phyloP scores from a whole-genome alignment of 2,888 invertebrate genomes.

The Cerastis leucographa region DNA sequence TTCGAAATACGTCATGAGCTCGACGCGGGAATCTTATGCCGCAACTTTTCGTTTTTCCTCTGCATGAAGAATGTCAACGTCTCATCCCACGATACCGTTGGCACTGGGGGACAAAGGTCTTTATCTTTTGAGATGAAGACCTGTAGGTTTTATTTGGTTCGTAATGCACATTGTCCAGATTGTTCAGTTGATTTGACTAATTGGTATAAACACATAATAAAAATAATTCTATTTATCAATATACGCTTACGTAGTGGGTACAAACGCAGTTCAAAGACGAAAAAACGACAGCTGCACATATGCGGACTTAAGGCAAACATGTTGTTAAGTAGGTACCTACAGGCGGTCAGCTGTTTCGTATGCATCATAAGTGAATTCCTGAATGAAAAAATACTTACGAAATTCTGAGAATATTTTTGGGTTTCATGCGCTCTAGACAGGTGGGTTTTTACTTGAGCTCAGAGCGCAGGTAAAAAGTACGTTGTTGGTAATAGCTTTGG shows the following conservation, averaged over 20 bases:
- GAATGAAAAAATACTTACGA: neutral
- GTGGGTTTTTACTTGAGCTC: slow-evolving; percentile 45
- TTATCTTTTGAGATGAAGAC: neutral
- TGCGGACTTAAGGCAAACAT: neutral
- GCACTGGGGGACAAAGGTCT: neutral
- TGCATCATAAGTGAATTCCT: neutral
- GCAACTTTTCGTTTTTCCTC: slow-evolving; percentile 45
- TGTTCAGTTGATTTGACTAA: neutral
- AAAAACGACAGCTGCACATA: neutral
- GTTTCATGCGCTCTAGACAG: slow-evolving; percentile 10
- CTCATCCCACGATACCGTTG: neutral
- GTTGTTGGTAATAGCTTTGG: slow-evolving; percentile 42
- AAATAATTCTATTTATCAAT: neutral
- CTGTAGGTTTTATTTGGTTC: neutral
- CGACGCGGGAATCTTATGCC: slow-evolving; percentile 13
- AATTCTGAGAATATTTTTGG: slow-evolving; percentile 30
- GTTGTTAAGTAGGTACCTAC: neutral
- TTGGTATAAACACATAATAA: no score
- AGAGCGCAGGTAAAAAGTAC: slow-evolving; percentile 14
- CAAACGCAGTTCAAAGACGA: neutral
- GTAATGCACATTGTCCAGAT: neutral
- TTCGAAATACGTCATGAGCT: slow-evolving; percentile 28
- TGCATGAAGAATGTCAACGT: neutral
- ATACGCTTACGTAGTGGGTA: neutral
- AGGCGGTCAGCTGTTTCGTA: neutral